Evolutionary conservation across 2,797 vertebrate genomes (phyloP), one percentile per base, ranked within the genome.

Genomic region (Gambusia yucatana): DNA sequence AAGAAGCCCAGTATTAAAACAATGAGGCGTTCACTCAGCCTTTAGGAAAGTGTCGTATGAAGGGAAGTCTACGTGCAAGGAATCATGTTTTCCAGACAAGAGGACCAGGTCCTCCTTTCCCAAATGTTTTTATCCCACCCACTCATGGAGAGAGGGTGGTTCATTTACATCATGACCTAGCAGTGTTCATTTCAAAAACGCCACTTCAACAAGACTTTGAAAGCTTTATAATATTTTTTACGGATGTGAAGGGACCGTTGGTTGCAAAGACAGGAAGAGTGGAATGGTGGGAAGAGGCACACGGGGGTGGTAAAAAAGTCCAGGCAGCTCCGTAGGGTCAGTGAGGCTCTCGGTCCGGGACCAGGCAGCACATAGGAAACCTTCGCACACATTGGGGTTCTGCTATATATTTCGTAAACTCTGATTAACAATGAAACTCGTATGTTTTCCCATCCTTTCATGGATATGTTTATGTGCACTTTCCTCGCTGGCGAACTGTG

Each of bases 371-470:
- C 14, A 17, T 7, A 0, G 25, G 10, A 67, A 25, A 22, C 22
- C 30, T 70, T 28, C 4, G 25, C 41, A 44, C 30, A 0, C 13
- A 1, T 3, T 6, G 33, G 25, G 30, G 41, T 41, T 13, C 28
- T 44, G 5, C 20, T 0, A 2, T 4, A 41, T 22, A 39, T 63
- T 25, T 3, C 22, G 17, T 6, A 3, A 72, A 73, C 39, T 33
- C 33, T 0, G 0, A 13, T 3, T 25, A 86, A 83, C 39, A 95
- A 95, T 96, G 95, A 88, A 50, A 72, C 73, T 55, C 10, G 16
- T 6, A 1, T 9, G 16, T 1, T 33, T 77, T 0, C 30, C 85
- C 0, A 33, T 86, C 47, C 57, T 89, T 10, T 28, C 78, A 0
- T 84, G 72, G n/a, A 0, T 90, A n/a, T 71, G 77, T 0, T 5